Conservation (phyloP, 2,888 invertebrate genomes). For the Cremastobaeus sp. region DNA sequence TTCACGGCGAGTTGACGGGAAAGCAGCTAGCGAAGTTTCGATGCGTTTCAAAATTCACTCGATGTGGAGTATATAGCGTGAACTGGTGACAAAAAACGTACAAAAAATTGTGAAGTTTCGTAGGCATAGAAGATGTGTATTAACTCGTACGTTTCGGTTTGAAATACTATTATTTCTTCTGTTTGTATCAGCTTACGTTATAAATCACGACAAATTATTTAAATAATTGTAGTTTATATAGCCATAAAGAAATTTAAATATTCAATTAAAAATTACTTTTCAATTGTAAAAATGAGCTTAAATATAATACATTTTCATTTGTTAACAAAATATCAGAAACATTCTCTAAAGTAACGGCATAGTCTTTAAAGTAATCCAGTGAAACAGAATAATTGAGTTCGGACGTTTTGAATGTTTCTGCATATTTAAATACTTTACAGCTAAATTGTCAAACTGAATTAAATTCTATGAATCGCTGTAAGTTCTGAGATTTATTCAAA, state of each 20-base stretch:
- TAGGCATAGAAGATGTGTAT: constrained; percentile 31
- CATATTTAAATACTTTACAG: constrained; percentile 14
- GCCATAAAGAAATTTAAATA: no score
- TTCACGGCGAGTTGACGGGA: constrained; percentile 68
- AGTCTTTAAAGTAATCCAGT: constrained; percentile 21
- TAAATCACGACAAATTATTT: no score
- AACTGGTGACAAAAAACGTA: constrained; percentile 26
- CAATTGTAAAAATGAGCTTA: no score
- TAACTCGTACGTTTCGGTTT: constrained; percentile 37
- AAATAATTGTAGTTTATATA: no score
- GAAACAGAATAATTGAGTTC: constrained; percentile 23
- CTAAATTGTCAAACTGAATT: constrained; percentile 10
- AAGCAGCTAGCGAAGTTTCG: constrained; percentile 71
- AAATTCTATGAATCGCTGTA: not conserved
- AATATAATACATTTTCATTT: no score
- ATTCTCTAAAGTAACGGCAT: no score
- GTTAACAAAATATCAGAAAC: no score
- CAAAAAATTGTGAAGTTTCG: constrained; percentile 45
- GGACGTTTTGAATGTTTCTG: not conserved
- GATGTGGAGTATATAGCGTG: constrained; percentile 46
- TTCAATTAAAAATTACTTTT: no score
- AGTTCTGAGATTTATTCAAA: no score
- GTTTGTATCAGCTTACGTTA: no score
- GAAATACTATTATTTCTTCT: no score
- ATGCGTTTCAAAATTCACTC: constrained; percentile 71